These are phyloP conservation scores for Drosophila neonasuta DNA, from an alignment of 2,888 invertebrate genomes.

Conservation along the genomic window DNA sequence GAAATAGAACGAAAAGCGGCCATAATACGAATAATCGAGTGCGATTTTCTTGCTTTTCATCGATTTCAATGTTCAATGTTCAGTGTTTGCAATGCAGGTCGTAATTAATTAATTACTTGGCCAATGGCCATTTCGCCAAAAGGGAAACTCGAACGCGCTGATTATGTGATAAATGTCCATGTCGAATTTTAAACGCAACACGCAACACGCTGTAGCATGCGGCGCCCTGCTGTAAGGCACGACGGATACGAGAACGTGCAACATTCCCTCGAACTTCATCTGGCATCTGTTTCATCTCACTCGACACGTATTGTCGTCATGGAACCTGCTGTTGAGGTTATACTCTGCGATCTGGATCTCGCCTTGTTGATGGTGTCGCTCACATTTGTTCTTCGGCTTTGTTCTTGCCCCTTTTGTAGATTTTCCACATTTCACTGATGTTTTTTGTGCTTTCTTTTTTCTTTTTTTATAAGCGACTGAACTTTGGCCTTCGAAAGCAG, in stretches of 20 bases:
- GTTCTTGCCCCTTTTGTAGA: slow-evolving; percentile 22
- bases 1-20: slow-evolving; percentile 28
- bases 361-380: slow-evolving; percentile 34
- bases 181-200: background rate
- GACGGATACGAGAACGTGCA: background rate
- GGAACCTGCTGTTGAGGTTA: slow-evolving; percentile 26
- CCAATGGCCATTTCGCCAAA: slow-evolving; percentile 21
- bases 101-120: slow-evolving; percentile 62
- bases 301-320: slow-evolving; percentile 76
- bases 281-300: slow-evolving; percentile 78
- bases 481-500: slow-evolving; percentile 51
- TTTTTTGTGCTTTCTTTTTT: background rate
- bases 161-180: slow-evolving; percentile 53
- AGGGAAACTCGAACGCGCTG: slow-evolving; percentile 33
- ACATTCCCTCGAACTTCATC: slow-evolving; percentile 27
- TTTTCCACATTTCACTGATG: slow-evolving; percentile 24
- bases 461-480: slow-evolving; percentile 19
- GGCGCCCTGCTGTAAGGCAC: slow-evolving; percentile 20
- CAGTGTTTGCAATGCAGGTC: slow-evolving; percentile 50
- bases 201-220: slow-evolving; percentile 7
- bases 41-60: slow-evolving; percentile 33
- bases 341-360: slow-evolving; percentile 19
- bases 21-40: slow-evolving; percentile 10
- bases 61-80: slow-evolving; percentile 17
- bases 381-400: slow-evolving; percentile 49